Percentiles rank a stretch among this genome's conserved stretches.
phyloP scores from a whole-genome alignment of 2,888 invertebrate genomes.

The Halictus ligatus region DNA sequence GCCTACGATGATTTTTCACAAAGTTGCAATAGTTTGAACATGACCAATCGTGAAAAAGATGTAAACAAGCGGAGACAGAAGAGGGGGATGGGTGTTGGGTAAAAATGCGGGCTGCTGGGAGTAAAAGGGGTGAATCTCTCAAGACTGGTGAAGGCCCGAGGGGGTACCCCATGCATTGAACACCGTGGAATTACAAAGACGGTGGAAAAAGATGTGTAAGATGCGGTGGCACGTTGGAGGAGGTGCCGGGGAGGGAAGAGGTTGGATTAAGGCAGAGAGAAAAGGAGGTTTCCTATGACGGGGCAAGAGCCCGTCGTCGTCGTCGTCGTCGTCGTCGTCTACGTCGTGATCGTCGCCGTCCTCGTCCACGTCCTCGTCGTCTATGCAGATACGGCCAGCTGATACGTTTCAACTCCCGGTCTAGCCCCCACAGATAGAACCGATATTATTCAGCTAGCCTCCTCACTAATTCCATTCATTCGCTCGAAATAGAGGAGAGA shows the following conservation, averaged over 20 bases:
- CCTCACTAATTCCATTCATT: constrained; percentile 84
- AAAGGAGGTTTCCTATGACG: constrained; percentile 72
- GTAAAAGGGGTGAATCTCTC: background rate
- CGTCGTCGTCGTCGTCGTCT: constrained; percentile 26
- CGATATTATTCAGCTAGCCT: constrained; percentile 84
- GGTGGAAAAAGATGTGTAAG: background rate
- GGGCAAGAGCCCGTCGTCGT: constrained; percentile 63
- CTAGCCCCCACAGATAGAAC: constrained; percentile 82
- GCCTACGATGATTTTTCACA: too few relatives aligned
- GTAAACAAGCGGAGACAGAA: background rate
- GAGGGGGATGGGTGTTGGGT: background rate
- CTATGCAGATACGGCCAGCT: constrained; percentile 83
- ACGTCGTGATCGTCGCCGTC: background rate
- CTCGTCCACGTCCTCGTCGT: constrained; percentile 70
- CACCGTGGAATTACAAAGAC: constrained; percentile 7
- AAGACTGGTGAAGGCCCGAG: background rate
- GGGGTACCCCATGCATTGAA: constrained; percentile 10
- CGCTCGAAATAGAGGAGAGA: constrained; percentile 68
- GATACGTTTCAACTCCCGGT: constrained; percentile 83
- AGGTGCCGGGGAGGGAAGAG: constrained; percentile 59
- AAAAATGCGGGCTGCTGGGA: background rate
- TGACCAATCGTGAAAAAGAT: background rate
- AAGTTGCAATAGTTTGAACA: background rate
- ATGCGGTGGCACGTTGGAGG: background rate
- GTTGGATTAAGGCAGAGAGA: constrained; percentile 72